Evolutionary conservation across 2,888 invertebrate genomes (phyloP).

Genomic region (Margaritifera margaritifera): DNA sequence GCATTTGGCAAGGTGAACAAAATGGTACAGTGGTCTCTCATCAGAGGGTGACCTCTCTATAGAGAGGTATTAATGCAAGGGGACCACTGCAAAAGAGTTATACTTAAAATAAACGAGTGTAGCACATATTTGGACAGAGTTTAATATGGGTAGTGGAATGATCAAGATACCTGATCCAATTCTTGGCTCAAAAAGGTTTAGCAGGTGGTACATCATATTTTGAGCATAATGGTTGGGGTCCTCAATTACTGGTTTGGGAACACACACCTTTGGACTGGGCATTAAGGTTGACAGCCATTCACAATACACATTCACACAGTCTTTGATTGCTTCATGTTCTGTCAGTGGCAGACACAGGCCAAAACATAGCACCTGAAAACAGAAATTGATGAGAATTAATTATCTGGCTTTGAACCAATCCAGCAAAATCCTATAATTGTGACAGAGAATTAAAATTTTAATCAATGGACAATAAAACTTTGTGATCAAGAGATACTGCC

Average conservation of each 20-base stretch:
- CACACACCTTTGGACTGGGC: slow-evolving; percentile 83
- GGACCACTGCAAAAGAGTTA: no score
- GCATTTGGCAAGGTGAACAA: no score
- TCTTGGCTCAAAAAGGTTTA: slow-evolving; percentile 94
- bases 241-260: slow-evolving; percentile 90
- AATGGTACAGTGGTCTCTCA: no score
- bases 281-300: slow-evolving; percentile 95
- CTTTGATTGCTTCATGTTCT: slow-evolving; percentile 94
- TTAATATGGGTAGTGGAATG: no score
- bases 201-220: slow-evolving; percentile 92
- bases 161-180: slow-evolving; percentile 87
- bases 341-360: slow-evolving; percentile 90
- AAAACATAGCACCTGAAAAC: slow-evolving; percentile 87
- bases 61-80: no score
- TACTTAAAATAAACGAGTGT: no score
- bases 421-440: neutral
- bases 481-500: neutral
- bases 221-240: slow-evolving; percentile 92
- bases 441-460: neutral
- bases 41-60: no score
- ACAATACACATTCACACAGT: slow-evolving; percentile 96
- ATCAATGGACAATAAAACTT: neutral
- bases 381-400: neutral
- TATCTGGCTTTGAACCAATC: neutral
- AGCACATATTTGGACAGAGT: no score